phyloP scores from a whole-genome alignment of 2,888 invertebrate genomes.

The Ferdinandea cuprea region DNA sequence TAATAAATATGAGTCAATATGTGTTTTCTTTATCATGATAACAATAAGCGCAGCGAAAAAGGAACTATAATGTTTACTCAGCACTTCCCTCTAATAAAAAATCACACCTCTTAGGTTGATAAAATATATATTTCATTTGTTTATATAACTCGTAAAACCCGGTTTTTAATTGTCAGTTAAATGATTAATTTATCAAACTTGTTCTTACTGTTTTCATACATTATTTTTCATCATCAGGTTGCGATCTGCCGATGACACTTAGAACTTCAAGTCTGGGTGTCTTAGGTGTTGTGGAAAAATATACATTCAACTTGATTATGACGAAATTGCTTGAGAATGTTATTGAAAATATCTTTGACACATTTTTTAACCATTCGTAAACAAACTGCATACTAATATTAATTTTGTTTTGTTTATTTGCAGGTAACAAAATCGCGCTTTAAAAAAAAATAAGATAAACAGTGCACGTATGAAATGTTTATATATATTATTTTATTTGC shows the following conservation, averaged over 20 bases:
- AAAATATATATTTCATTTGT: constrained; percentile 1
- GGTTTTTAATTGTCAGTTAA: constrained; percentile 22
- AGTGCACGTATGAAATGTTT: constrained; percentile 7
- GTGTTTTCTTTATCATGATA: not conserved
- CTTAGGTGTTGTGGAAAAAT: too few relatives aligned
- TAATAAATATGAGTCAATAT: constrained; percentile 2
- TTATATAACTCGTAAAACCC: not conserved
- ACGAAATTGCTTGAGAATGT: constrained; percentile 8
- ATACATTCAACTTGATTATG: constrained; percentile 3
- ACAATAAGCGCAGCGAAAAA: not conserved
- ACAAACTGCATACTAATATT: not conserved
- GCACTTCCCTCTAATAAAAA: not conserved
- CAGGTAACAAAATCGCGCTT: constrained; percentile 26
- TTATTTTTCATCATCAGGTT: not conserved
- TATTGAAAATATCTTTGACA: constrained; percentile 4
- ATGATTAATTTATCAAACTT: constrained; percentile 46
- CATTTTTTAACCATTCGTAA: not conserved
- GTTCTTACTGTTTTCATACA: constrained; percentile 12
- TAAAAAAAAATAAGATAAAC: not conserved
- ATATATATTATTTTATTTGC: too few relatives aligned
- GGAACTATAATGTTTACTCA: not conserved
- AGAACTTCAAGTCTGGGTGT: not conserved
- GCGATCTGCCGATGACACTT: constrained; percentile 47
- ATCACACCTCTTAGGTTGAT: constrained; percentile 8
- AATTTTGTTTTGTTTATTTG: constrained; percentile 14